Base-by-base conservation (phyloP, 2,888 invertebrate genomes). In the Lomographa bimaculata region DNA sequence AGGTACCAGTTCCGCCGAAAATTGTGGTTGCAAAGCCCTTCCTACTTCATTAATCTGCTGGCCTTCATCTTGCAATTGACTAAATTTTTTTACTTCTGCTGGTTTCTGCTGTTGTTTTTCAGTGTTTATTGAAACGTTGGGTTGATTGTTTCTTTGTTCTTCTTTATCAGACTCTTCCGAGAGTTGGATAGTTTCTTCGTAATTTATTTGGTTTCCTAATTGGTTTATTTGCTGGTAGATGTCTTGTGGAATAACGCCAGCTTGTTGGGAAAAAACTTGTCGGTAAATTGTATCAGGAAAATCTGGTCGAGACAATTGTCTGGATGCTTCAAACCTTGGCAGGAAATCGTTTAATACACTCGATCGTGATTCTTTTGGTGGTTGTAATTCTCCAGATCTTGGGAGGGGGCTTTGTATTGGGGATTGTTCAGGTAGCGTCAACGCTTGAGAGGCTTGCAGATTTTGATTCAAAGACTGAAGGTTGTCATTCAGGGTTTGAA, bases 211-310 rank as follows among this genome's bases (percentile, higher is more conserved):
- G 19, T 33, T 46, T 25, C 37, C 47, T 26, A 35, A 38, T 17
- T 27, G 28, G n/a, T 41, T 43, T 19, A 51, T 47, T 27, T 49
- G 39, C 1, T 54, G 46, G 24, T 45, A 50, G 12, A 50, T 50
- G 8, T 52, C 36, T 28, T 49, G 46, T 8, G 54, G 56, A 0
- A 44, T 29, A 1, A 5, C 35, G 9, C 46, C 28, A 11, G 34
- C 23, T 4, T 39, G 29, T 9, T 50, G 35, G 4, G 51, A 40
- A 11, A 45, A 33, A 1, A 42, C 36, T 7, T 39, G 33, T 36
- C 50, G 52, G 11, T 50, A 48, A 14, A 49, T 37, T 14, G 49
- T 47, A 1, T 47, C 45, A 5, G 46, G 32, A 18, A 41, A 45
- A 6, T 36, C 18, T 16, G 42, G 43, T 19, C 20, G 41, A 5